phyloP scores from a whole-genome alignment of 2,113 vertebrate genomes.

The Dasyprocta punctata region DNA sequence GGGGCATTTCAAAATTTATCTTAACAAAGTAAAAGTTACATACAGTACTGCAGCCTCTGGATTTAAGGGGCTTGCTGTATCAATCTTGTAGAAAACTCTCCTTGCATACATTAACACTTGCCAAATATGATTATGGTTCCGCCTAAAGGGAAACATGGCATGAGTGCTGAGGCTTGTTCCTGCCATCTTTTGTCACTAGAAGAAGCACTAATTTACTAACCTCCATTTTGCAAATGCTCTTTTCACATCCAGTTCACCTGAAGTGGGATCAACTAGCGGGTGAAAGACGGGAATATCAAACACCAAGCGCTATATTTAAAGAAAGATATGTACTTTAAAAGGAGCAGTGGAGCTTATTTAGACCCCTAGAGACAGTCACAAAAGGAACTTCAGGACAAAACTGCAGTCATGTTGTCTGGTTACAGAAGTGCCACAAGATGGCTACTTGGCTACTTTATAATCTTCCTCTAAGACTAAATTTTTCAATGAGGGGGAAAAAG shows the following conservation, averaged over 20 bases:
- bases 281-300: slow-evolving; percentile 98
- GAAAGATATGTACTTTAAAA: slow-evolving; percentile 20
- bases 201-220: slow-evolving; percentile 81
- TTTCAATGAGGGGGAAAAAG: not conserved
- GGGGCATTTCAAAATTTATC: not conserved
- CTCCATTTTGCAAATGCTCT: slow-evolving; percentile 99
- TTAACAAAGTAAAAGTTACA: slow-evolving; percentile 80
- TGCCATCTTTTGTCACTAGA: not conserved
- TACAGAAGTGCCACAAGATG: not conserved
- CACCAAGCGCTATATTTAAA: slow-evolving; percentile 91
- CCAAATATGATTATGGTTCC: slow-evolving; percentile 99
- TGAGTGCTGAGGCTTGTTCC: not conserved
- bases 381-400: not conserved
- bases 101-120: slow-evolving; percentile 98
- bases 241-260: slow-evolving; percentile 97
- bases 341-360: not conserved
- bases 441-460: not conserved
- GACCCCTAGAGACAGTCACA: not conserved
- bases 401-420: not conserved
- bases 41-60: slow-evolving; percentile 98
- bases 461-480: not conserved
- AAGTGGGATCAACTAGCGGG: slow-evolving; percentile 95
- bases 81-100: slow-evolving; percentile 99
- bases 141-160: slow-evolving; percentile 83
- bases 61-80: slow-evolving; percentile 93